phyloP scores from a whole-genome alignment of 2,888 invertebrate species.

The Acanthopleura granulata region DNA sequence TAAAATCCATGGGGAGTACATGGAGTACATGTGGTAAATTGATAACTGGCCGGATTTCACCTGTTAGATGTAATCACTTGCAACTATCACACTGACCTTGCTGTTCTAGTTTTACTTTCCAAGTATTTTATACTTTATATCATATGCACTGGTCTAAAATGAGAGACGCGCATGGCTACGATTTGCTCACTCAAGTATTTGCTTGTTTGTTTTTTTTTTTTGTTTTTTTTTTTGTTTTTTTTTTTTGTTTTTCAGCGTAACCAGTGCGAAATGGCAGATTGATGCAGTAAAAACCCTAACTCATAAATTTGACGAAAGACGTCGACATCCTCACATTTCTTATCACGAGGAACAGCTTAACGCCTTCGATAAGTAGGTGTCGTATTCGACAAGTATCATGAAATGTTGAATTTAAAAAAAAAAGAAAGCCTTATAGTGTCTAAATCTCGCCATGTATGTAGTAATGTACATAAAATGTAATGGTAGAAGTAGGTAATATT shows the following conservation, averaged over 20 bases:
- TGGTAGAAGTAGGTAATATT: neutral
- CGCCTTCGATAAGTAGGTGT: neutral
- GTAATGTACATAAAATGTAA: neutral
- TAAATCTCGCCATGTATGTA: too few species aligned
- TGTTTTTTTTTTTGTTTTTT: neutral
- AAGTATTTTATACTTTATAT: too few species aligned
- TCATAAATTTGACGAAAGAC: constrained; percentile 4
- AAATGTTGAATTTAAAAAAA: too few species aligned
- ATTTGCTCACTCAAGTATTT: neutral
- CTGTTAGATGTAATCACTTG: neutral
- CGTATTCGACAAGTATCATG: neutral
- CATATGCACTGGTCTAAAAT: neutral
- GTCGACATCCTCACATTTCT: neutral
- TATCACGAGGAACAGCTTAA: neutral
- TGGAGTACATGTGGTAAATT: too few species aligned
- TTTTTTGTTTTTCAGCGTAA: neutral
- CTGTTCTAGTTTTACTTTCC: too few species aligned
- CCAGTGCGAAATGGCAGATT: neutral
- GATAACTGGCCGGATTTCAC: too few species aligned
- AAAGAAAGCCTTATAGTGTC: too few species aligned
- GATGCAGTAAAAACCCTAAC: neutral
- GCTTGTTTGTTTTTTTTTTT: neutral
- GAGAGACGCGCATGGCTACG: neutral
- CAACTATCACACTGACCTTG: too few species aligned
- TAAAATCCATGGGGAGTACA: too few species aligned